These are phyloP conservation scores for Drosophila trapezifrons DNA, from an alignment of 1,140 invertebrate species.

Conservation along the genomic window DNA sequence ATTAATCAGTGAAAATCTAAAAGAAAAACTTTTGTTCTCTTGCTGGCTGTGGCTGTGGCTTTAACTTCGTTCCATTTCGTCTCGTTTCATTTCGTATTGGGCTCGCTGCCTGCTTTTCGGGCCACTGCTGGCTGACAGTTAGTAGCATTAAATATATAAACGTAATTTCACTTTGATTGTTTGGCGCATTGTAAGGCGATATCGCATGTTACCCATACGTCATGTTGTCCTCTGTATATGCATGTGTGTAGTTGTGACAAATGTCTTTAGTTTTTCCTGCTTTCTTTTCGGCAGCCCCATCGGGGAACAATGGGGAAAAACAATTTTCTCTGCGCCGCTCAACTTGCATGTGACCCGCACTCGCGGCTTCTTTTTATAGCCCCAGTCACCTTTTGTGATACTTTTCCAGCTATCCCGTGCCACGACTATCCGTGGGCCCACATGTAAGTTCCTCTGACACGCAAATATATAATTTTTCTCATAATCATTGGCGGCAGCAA, in stretches of 20 bases:
- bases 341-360: conserved; percentile 57
- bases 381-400: conserved; percentile 79
- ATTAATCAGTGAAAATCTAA: conserved; percentile 83
- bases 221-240: conserved; percentile 61
- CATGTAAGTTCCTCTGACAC: conserved; percentile 63
- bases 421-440: conserved; percentile 26
- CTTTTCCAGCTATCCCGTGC: conserved; percentile 43
- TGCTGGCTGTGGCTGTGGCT: conserved; percentile 48
- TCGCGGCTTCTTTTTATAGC: conserved; percentile 64
- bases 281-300: conserved; percentile 51
- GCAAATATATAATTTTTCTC: conserved; percentile 82
- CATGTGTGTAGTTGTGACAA: conserved; percentile 66
- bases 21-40: conserved; percentile 80
- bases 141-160: conserved; percentile 81
- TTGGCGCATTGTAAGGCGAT: conserved; percentile 81
- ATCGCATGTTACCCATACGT: conserved; percentile 81
- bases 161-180: conserved; percentile 82
- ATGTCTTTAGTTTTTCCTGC: conserved; percentile 71
- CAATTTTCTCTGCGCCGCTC: conserved; percentile 50
- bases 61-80: conserved; percentile 66
- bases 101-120: conserved; percentile 53
- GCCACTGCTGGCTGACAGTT: conserved; percentile 26
- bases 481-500: conserved; percentile 66
- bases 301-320: conserved; percentile 48
- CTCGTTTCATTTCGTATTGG: conserved; percentile 55